Evolutionary conservation across 2,888 invertebrate species (phyloP).

Genomic region (Polydesmus complanatus): DNA sequence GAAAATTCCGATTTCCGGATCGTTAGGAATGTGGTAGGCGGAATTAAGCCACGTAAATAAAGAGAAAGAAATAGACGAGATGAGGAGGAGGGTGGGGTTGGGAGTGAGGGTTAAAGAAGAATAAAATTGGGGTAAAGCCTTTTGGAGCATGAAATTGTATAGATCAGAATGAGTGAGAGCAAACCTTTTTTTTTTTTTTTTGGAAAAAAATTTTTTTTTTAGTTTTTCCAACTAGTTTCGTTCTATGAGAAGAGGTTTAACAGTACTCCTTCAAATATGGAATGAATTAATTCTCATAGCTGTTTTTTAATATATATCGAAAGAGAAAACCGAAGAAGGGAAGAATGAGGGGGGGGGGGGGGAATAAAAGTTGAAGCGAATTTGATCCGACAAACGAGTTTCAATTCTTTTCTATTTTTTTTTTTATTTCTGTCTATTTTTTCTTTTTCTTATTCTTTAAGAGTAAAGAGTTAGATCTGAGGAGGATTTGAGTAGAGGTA

Average conservation of each 20-base stretch:
- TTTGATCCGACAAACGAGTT: no score
- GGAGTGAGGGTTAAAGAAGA: neutral
- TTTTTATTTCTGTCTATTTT: no score
- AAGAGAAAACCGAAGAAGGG: no score
- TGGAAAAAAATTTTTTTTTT: neutral
- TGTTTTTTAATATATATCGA: neutral
- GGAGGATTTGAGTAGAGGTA: no score
- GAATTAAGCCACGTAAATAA: neutral
- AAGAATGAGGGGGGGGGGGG: no score
- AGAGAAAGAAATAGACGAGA: neutral
- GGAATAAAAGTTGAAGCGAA: no score
- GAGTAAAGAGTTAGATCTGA: no score
- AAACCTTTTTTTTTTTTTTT: neutral
- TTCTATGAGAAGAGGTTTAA: no score
- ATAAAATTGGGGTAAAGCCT: neutral
- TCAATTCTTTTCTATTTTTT: no score
- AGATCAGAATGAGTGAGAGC: neutral
- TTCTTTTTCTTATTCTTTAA: no score
- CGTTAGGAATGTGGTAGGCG: neutral
- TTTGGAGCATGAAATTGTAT: neutral
- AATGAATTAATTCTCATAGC: neutral
- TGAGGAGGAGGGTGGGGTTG: neutral
- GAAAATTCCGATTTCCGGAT: neutral
- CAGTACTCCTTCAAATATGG: neutral
- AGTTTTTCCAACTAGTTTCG: neutral